Conservation (phyloP, 2,797 vertebrate species). For the Miichthys miiuy region DNA sequence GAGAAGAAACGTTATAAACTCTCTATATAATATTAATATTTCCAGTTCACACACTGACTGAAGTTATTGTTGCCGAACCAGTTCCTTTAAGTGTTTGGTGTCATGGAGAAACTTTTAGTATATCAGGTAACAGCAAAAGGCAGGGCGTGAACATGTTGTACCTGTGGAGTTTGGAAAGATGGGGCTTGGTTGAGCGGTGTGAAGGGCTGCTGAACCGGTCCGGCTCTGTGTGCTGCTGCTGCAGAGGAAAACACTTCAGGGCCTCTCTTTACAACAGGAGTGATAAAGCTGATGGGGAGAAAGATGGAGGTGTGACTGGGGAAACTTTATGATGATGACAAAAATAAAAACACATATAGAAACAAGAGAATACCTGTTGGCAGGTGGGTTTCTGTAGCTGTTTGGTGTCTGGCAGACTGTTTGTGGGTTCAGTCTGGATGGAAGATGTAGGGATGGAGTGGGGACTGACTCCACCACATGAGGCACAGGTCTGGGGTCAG, state of each 20-base stretch:
- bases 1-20: no score
- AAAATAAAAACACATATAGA: not conserved
- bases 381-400: slow-evolving; percentile 69
- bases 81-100: not conserved
- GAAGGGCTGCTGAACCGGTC: slow-evolving; percentile 66
- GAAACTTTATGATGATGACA: not conserved
- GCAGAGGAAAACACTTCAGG: slow-evolving; percentile 81
- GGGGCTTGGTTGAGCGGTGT: slow-evolving; percentile 75
- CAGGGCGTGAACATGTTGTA: slow-evolving; percentile 22
- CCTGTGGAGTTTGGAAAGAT: slow-evolving; percentile 75
- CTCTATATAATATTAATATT: no score
- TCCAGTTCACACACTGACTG: not conserved
- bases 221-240: slow-evolving; percentile 83
- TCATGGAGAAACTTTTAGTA: not conserved
- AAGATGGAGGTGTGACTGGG: not conserved
- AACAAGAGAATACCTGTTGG: slow-evolving; percentile 75
- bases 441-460: slow-evolving; percentile 72
- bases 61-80: not conserved
- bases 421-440: slow-evolving; percentile 76
- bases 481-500: slow-evolving; percentile 76
- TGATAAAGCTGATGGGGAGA: slow-evolving; percentile 78
- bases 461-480: slow-evolving; percentile 75
- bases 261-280: slow-evolving; percentile 88
- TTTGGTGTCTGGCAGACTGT: slow-evolving; percentile 87
- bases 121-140: not conserved